Evolutionary conservation across 2,888 invertebrate species (phyloP).

Genomic region (Parnassius glacialis): DNA sequence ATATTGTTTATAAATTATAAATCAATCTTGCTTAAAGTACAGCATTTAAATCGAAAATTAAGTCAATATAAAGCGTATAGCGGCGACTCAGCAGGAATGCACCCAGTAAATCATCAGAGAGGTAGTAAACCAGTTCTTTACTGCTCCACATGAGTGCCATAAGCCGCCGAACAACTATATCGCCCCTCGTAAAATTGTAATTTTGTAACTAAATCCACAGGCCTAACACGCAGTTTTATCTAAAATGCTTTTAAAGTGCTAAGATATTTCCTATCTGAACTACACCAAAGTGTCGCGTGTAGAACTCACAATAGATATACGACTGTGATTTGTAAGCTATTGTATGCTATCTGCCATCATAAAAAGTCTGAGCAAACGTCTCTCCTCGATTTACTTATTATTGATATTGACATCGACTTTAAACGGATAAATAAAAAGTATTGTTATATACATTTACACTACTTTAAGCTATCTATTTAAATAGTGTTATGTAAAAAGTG

Average conservation of each 20-base stretch:
- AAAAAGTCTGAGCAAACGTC: conserved; percentile 61
- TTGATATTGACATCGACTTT: conserved; percentile 42
- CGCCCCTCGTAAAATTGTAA: conserved; percentile 70
- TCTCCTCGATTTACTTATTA: conserved; percentile 60
- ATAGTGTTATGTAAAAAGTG: too few relatives aligned
- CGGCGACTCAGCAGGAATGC: conserved; percentile 61
- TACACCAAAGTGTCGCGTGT: conserved; percentile 35
- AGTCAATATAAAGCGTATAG: conserved; percentile 45
- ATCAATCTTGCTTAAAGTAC: neutral
- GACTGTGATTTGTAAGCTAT: conserved; percentile 63
- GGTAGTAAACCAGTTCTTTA: conserved; percentile 68
- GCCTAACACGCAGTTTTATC: conserved; percentile 61
- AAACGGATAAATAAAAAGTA: conserved; percentile 3
- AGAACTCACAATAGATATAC: conserved; percentile 60
- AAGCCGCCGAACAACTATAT: conserved; percentile 59
- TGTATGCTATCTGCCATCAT: conserved; percentile 60
- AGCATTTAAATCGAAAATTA: conserved; percentile 47
- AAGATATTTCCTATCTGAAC: conserved; percentile 54
- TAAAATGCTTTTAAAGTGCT: conserved; percentile 71
- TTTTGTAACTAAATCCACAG: conserved; percentile 68
- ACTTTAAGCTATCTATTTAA: too few relatives aligned
- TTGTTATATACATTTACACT: too few relatives aligned
- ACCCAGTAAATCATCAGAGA: conserved; percentile 71
- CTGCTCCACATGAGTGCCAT: conserved; percentile 51
- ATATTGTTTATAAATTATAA: conserved; percentile 25